Percentiles rank a stretch among this genome's conserved stretches.
Evolutionary conservation across 2,113 vertebrate species (phyloP).

Genomic region (Grus americana): DNA sequence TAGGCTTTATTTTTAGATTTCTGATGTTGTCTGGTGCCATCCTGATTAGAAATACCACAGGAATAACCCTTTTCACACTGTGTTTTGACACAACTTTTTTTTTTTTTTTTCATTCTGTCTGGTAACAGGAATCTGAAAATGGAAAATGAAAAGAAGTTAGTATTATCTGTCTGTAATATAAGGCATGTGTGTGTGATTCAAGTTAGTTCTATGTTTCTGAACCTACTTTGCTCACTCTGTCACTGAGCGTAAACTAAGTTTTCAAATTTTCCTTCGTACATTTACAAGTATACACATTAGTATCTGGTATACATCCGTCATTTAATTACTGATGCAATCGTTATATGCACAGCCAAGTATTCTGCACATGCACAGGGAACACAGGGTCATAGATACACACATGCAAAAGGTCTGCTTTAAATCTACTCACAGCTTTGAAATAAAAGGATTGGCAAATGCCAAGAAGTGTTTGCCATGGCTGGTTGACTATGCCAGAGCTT

Average conservation of each 20-base stretch:
- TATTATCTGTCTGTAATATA: background rate
- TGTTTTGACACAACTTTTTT: background rate
- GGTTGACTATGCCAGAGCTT: background rate
- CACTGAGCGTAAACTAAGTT: background rate
- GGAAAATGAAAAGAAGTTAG: background rate
- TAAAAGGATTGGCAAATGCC: background rate
- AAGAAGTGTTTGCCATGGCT: background rate
- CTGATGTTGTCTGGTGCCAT: background rate
- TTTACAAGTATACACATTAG: background rate
- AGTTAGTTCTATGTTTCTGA: background rate
- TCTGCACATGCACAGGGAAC: background rate
- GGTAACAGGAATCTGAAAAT: background rate
- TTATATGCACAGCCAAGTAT: background rate
- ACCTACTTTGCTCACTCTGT: background rate
- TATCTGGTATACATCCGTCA: background rate
- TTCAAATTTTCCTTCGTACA: background rate
- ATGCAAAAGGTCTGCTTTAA: background rate
- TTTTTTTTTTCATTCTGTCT: background rate
- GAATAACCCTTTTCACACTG: background rate
- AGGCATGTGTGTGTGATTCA: fast-evolving
- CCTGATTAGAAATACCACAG: background rate
- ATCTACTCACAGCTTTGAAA: background rate
- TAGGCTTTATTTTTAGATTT: background rate
- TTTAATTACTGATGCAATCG: background rate
- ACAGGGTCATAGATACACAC: background rate